Evolutionary conservation across 2,888 invertebrate species (phyloP), one percentile per base, ranked within the genome.

Genomic region (Volucella inflata): DNA sequence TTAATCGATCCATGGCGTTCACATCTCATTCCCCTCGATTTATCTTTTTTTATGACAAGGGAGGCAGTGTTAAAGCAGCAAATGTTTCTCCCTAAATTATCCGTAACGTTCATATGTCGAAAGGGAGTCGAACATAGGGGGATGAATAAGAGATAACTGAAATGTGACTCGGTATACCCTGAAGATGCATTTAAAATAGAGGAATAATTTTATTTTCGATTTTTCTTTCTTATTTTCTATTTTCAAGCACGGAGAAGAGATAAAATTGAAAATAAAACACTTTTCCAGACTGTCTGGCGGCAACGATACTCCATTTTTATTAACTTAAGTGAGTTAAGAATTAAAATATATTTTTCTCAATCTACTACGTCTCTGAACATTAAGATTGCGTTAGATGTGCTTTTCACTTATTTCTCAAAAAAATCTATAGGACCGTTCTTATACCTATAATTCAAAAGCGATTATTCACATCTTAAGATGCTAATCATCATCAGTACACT

Each of bases 241-340:
- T 44, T 68, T 53, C 44, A 44, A 42, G 44, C 48, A 59, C 21
- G 51, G 46, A 51, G 59, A 60, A 60, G 55, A 14, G 38, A 38
- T n/a, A 59, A 67, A 77, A 77, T 77, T 53, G 46, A 71, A 76
- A 81, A 81, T 76, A 81, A 85, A 85, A 85, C 62, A 84, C 65
- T 71, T 76, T 70, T 76, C 44, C 51, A 85, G 85, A 85, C 85
- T 77, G 80, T 85, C 85, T 85, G 85, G 76, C 81, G 76, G 72
- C 75, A 53, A 51, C 64, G 9, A 21, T 3, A 1, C 14, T 44
- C 8, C 10, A 1, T 57, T 64, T 50, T 6, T 46, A 17, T 53
- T 51, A 6, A 30, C 30, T 30, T 46, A 11, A 17, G 8, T 1
- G 40, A 38, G 12, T 12, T 16, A 44, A 21, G 1, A 16, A 11